These are phyloP conservation scores for Trileptium ribeirensis DNA, from an alignment of 2,888 invertebrate species.

Conservation along the genomic window DNA sequence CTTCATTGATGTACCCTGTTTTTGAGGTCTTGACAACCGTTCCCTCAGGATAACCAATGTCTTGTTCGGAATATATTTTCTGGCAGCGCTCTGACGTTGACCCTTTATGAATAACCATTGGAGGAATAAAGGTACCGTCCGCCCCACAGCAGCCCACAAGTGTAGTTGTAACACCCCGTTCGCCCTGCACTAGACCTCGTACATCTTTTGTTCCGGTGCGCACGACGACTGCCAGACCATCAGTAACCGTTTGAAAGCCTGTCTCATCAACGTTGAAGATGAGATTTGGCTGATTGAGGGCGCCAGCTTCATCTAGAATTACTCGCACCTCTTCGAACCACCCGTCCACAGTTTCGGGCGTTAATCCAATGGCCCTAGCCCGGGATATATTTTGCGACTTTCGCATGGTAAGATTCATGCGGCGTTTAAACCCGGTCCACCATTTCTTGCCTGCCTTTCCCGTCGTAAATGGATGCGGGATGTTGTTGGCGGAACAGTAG, in stretches of 20 bases:
- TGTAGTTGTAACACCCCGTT: background rate
- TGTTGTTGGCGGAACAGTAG: background rate
- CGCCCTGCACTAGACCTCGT: background rate
- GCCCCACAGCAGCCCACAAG: background rate
- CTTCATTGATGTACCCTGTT: background rate
- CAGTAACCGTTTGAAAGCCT: background rate
- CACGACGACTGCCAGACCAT: background rate
- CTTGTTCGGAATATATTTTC: background rate
- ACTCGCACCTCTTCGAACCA: background rate
- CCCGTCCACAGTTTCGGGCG: background rate
- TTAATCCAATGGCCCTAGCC: background rate
- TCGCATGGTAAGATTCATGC: background rate
- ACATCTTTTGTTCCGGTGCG: background rate
- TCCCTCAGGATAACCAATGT: background rate
- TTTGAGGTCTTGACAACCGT: background rate
- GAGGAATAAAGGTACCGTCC: background rate
- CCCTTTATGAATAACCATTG: too few species aligned
- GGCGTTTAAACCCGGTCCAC: background rate
- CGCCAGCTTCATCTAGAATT: background rate
- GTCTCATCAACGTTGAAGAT: constrained; percentile 1
- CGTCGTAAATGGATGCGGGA: background rate
- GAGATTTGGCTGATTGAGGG: background rate
- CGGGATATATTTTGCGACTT: background rate
- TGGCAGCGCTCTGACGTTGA: background rate
- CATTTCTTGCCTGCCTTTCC: background rate